Percentiles rank a stretch among this genome's conserved stretches.
These are phyloP conservation scores for Apamea anceps DNA, from an alignment of 2,888 invertebrate species.

Conservation along the genomic window DNA sequence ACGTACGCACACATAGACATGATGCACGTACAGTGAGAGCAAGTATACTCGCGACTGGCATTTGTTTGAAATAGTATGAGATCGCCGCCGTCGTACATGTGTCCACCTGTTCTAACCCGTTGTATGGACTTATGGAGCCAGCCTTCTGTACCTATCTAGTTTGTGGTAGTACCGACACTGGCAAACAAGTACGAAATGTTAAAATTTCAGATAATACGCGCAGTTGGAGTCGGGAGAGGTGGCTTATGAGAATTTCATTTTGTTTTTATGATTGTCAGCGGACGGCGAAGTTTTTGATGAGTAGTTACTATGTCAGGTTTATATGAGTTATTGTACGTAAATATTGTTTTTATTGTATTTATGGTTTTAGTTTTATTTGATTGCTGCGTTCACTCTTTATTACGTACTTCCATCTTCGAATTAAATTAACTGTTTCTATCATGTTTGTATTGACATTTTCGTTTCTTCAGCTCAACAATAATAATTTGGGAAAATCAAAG, in stretches of 20 bases:
- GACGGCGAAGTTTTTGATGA: constrained; percentile 47
- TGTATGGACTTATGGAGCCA: not conserved
- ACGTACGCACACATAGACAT: not conserved
- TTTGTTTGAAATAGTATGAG: not conserved
- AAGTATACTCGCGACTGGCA: not conserved
- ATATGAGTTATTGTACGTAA: constrained; percentile 24
- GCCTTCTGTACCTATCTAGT: not conserved
- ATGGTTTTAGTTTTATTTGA: constrained; percentile 19
- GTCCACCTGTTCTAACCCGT: not conserved
- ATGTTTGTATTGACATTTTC: not conserved
- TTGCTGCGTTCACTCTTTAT: constrained; percentile 1
- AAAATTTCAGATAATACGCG: constrained; percentile 29
- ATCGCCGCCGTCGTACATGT: not conserved
- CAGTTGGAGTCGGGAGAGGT: constrained; percentile 23
- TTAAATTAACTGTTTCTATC: not conserved
- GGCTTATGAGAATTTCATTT: constrained; percentile 52
- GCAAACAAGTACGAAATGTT: constrained; percentile 19
- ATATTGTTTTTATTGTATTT: constrained; percentile 44
- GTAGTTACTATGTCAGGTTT: constrained; percentile 25
- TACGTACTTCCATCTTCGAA: not conserved
- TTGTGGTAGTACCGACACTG: not conserved
- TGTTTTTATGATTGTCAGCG: constrained; percentile 61
- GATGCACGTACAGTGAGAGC: not conserved
- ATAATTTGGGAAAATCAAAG: not conserved
- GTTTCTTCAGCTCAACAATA: not conserved